Evolutionary conservation across 1,140 invertebrate genomes (phyloP), one percentile per base, ranked within the genome.

Genomic region (Holcopasites calliopsidis): DNA sequence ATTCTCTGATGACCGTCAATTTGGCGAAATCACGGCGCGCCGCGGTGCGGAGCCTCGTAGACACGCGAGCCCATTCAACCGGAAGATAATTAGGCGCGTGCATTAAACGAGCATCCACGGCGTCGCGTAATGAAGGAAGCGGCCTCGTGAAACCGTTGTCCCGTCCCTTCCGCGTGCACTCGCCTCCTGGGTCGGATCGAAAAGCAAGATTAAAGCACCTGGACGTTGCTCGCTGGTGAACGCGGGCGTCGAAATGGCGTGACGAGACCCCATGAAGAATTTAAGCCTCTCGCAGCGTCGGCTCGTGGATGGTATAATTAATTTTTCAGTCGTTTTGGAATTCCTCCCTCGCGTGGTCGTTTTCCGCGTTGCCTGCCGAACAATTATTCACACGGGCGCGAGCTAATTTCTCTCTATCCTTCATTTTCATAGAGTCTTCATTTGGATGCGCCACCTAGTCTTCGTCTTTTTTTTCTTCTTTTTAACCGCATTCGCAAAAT

Each of bases 61-160:
- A 26, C 64, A 68, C 42, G 72, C 72, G 38, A 50, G 7, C 42
- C 62, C 21, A 49, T 58, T 58, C 62, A 35, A 16, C 64, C 65
- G 73, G 54, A 69, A 75, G 65, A 60, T 68, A 72, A 72, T 82
- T 77, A 82, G 28, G 57, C 60, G 44, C 62, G 44, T 72, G 73
- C 55, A 57, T 77, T 69, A 54, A 69, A 57, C 50, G 55, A 77
- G 50, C 55, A 74, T 78, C 52, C 28, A 21, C 38, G 35, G 62
- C 60, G 38, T 62, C 42, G 38, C 38, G 33, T 61, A n/a, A 13
- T 52, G 35, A 52, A 52, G 13, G 50, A 76, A 81, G 50, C 71
- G 60, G 62, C 50, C 60, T n/a, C 40, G 21, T 79, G 47, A 71
- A 79, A 66, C 38, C 23, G 35, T 65, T 50, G 26, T 33, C 47